phyloP scores from a whole-genome alignment of 1,140 invertebrate genomes.

The Caerostris darwini region DNA sequence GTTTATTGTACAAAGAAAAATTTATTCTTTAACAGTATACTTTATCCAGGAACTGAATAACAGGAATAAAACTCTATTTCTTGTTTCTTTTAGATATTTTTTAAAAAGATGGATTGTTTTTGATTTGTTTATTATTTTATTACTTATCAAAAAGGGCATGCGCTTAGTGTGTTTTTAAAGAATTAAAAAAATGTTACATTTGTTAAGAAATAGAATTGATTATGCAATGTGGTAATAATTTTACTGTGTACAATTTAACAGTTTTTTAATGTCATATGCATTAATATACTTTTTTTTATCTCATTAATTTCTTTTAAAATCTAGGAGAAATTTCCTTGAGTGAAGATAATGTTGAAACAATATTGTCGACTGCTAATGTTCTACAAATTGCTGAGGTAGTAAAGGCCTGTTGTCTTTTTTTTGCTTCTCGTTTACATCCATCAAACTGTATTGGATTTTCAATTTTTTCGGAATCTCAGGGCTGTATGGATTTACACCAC shows the following conservation, averaged over 20 bases:
- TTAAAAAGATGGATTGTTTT: not conserved
- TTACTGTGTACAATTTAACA: too few species aligned
- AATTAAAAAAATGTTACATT: too few species aligned
- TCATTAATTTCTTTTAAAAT: constrained; percentile 44
- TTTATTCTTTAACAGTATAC: too few species aligned
- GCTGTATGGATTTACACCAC: constrained; percentile 89
- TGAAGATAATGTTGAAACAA: constrained; percentile 88
- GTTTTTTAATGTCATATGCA: not conserved
- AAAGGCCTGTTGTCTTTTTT: constrained; percentile 93
- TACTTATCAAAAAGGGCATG: too few species aligned
- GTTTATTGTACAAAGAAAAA: too few species aligned
- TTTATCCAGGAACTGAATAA: not conserved
- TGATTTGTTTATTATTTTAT: too few species aligned
- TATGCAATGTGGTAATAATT: too few species aligned
- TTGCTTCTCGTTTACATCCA: constrained; percentile 94
- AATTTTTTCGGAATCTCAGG: constrained; percentile 94
- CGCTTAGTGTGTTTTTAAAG: too few species aligned
- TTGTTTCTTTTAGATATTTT: not conserved
- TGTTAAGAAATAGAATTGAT: too few species aligned
- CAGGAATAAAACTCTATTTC: not conserved
- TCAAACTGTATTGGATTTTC: constrained; percentile 96
- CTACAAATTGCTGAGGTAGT: constrained; percentile 93
- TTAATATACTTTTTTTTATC: not conserved
- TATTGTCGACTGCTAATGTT: constrained; percentile 92
- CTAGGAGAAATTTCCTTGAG: constrained; percentile 86